Conservation (phyloP, 1,140 invertebrate species). For the Rhagoletis zephyria region DNA sequence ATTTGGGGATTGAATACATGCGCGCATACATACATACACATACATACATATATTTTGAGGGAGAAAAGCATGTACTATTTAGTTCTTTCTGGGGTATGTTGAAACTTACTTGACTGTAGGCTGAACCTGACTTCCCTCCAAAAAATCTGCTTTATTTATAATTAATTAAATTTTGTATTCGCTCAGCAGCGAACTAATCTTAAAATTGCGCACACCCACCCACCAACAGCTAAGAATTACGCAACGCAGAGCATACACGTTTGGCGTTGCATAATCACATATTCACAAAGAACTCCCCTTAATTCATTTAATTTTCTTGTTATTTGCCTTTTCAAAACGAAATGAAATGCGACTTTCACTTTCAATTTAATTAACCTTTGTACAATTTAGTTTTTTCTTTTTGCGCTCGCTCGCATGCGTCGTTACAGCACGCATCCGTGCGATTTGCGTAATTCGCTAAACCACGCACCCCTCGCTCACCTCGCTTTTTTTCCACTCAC, state of each 20-base stretch:
- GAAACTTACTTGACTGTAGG: too few species aligned
- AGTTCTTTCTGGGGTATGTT: too few species aligned
- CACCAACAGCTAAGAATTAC: not conserved
- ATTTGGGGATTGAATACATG: not conserved
- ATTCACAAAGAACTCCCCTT: not conserved
- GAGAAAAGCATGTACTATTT: not conserved
- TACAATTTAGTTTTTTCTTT: not conserved
- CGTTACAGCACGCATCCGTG: conserved; percentile 26
- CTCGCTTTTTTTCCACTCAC: not conserved
- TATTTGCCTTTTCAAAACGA: not conserved
- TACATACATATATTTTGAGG: not conserved
- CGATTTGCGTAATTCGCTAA: conserved; percentile 39
- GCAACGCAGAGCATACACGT: not conserved
- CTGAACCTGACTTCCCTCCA: too few species aligned
- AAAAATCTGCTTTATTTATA: not conserved
- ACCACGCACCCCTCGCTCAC: not conserved
- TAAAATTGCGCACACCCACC: not conserved
- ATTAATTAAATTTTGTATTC: not conserved
- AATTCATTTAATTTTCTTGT: conserved; percentile 20
- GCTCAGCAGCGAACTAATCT: too few species aligned
- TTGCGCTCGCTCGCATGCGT: not conserved
- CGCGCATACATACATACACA: too few species aligned
- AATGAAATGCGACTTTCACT: conserved; percentile 41
- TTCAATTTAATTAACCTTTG: conserved; percentile 52
- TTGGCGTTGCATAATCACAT: not conserved